phyloP scores from a whole-genome alignment of 2,113 vertebrate species.

The Brachyhypopomus occidentalis region DNA sequence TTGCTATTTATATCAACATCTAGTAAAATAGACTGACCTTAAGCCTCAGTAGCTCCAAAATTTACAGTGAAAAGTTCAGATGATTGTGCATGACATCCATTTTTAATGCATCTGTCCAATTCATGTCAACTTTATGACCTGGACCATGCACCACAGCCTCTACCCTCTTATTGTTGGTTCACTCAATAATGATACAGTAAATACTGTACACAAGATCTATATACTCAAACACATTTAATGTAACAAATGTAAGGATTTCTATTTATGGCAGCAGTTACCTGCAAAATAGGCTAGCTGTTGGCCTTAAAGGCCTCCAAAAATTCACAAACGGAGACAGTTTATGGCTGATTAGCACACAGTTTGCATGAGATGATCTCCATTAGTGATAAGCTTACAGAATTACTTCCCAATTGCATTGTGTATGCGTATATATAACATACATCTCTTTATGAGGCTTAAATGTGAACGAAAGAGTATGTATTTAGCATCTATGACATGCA shows the following conservation, averaged over 20 bases:
- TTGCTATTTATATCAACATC: slow-evolving; percentile 36
- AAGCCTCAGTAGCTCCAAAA: slow-evolving; percentile 9
- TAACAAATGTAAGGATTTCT: neutral
- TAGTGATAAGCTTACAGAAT: neutral
- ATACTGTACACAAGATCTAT: slow-evolving; percentile 4
- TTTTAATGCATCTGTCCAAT: neutral
- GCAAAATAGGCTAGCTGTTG: slow-evolving; percentile 17
- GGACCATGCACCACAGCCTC: neutral
- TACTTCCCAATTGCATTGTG: slow-evolving; percentile 5
- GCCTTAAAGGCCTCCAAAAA: slow-evolving; percentile 15
- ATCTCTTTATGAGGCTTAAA: neutral
- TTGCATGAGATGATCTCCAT: slow-evolving; percentile 37
- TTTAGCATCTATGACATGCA: neutral
- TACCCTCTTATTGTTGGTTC: neutral
- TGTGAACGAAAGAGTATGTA: neutral
- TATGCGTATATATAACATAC: neutral
- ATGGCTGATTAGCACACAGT: slow-evolving; percentile 34
- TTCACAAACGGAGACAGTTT: slow-evolving; percentile 26
- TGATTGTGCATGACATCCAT: slow-evolving; percentile 8
- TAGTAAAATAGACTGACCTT: neutral
- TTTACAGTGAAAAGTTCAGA: neutral
- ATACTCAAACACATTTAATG: neutral
- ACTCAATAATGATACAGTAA: neutral
- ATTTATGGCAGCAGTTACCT: slow-evolving; percentile 7
- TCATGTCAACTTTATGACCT: neutral